Evolutionary conservation across 2,888 invertebrate genomes (phyloP), one percentile per base, ranked within the genome.

Genomic region (Eretmocerus hayati): DNA sequence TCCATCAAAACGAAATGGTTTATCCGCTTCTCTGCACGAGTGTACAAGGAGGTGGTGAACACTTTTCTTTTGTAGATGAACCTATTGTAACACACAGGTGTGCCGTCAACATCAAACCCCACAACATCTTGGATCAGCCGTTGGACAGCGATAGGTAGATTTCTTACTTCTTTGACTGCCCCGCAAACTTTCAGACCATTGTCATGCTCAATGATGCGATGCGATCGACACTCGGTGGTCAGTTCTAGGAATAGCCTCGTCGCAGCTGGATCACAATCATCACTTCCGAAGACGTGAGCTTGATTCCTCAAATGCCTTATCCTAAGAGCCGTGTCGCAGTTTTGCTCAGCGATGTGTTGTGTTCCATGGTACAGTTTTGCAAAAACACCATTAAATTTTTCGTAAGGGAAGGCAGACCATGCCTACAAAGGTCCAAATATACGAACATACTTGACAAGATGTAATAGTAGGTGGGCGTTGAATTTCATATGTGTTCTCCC

Each of bases 381-480:
- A 9, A 52, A 22, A 9, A 50, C 31, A 3, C 50, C 53, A 38
- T 55, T 53, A 21, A 40, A 50, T n/a, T 46, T 22, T 33, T 53
- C 53, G 18, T 40, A 54, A 9, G 49, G 39, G 41, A 54, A 49
- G n/a, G 48, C 38, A 9, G 49, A 47, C 35, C 39, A 46, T 13
- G 44, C 54, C 54, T 47, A 54, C 9, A 46, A 23, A 15, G 44
- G 37, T 5, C 49, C 47, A 15, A 41, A 52, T 11, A 32, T 19
- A 39, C 39, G 23, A 21, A 54, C 46, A 44, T 32, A 38, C 13
- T 21, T 19, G 9, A 52, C 44, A 11, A 54, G 41, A 30, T 54
- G 52, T 16, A 49, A 22, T 20, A 54, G 36, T 16, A 48, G 40
- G 33, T 54, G 54, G 11, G 46, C 46, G 23, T 54, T 54, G 30